Evolutionary conservation across 2,797 vertebrate species (phyloP).

Genomic region (Diceros bicornis): DNA sequence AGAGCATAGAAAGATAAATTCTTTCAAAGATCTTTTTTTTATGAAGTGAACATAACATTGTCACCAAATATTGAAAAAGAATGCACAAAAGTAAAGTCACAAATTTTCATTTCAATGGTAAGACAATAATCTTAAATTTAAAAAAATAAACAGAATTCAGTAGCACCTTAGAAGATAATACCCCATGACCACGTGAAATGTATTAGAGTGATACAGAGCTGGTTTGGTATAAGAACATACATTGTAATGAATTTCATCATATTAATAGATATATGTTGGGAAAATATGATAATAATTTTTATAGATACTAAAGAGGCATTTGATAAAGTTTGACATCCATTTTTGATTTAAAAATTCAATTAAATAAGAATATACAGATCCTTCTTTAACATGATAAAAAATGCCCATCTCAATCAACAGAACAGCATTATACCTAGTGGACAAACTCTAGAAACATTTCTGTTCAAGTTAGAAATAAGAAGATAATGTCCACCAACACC

Average conservation of each 20-base stretch:
- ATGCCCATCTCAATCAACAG: not conserved
- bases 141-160: not conserved
- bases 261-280: not conserved
- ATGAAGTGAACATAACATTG: not conserved
- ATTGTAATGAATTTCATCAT: not conserved
- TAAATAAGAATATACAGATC: not conserved
- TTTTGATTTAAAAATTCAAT: constrained; percentile 18
- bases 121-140: not conserved
- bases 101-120: not conserved
- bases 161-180: not conserved
- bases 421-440: not conserved
- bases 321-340: not conserved
- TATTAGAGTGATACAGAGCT: not conserved
- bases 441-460: not conserved
- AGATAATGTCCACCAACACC: not conserved
- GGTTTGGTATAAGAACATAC: not conserved
- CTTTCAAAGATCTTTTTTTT: not conserved
- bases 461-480: not conserved
- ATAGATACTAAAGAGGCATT: not conserved
- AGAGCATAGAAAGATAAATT: not conserved
- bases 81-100: not conserved
- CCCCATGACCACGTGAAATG: not conserved
- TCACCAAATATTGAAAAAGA: constrained; percentile 17
- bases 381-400: not conserved
- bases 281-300: constrained; percentile 24